Evolutionary conservation across 2,888 invertebrate species (phyloP), one percentile per base, ranked within the genome.

Genomic region (Dexiosoma caninum): DNA sequence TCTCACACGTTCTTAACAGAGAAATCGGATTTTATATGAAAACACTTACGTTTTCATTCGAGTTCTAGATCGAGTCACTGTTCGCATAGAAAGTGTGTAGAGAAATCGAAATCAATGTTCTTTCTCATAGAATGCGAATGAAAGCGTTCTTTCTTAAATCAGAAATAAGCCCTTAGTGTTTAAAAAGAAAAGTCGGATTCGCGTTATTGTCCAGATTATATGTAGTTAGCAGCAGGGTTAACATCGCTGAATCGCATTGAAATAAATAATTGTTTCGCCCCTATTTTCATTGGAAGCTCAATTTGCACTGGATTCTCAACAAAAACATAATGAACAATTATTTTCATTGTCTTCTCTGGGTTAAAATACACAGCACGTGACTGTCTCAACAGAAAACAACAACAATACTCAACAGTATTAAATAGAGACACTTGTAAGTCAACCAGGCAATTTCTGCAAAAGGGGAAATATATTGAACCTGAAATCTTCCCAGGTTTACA

Each of bases 281-380:
- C n/a, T 40, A 27, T 8, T 40, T 57, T 57, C 16, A 49, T 46
- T 10, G 8, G 7, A 16, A 60, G 32, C 42, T 30, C 40, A 32
- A 51, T 53, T 71, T 42, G 16, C 9, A 53, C 14, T 21, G 21
- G 30, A 37, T 32, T 42, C 21, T 40, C 60, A 30, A 49, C 35
- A 30, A 19, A 35, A 32, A 9, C 51, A 35, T 19, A 10, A 10
- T 10, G 40, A 9, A 9, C 16, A 51, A 60, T 23, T 37, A 4
- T 55, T 16, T 30, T 53, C 35, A 23, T 12, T 4, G 2, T 40
- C 12, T 67, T 53, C 53, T 19, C 53, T 42, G 27, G 14, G 16
- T 6, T n/a, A 44, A 59, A 62, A 35, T 10, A 67, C 79, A 79
- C 85, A 87, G 87, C 88, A 87, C 87, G 88, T 88, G 87, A 85